phyloP scores from a whole-genome alignment of 2,797 vertebrate species.

The Melanotaenia trifasciata region DNA sequence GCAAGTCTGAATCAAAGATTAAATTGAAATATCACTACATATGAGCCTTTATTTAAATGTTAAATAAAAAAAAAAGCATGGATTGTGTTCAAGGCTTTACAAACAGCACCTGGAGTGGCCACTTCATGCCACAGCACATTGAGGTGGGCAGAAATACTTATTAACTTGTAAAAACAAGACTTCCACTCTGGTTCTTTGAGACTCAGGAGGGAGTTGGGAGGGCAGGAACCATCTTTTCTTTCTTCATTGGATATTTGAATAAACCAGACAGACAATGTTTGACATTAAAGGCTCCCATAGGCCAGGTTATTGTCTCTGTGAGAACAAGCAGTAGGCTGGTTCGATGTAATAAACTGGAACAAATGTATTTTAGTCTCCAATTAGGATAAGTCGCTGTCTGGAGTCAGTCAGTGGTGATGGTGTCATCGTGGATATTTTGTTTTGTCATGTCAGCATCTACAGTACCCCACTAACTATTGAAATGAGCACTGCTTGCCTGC shows the following conservation, averaged over 20 bases:
- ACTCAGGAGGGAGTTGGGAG: constrained; percentile 44
- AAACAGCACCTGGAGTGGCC: constrained; percentile 1
- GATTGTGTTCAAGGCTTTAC: constrained; percentile 16
- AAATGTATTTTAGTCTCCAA: constrained; percentile 67
- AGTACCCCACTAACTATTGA: constrained; percentile 34
- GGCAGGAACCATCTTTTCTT: constrained; percentile 41
- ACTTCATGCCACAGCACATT: constrained; percentile 32
- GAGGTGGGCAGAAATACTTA: constrained; percentile 52
- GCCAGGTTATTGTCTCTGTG: constrained; percentile 64
- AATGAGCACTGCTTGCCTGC: constrained; percentile 38
- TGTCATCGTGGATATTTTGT: constrained; percentile 62
- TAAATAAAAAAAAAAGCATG: not conserved
- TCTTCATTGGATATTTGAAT: constrained; percentile 71
- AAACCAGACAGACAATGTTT: constrained; percentile 61
- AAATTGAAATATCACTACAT: too few relatives aligned
- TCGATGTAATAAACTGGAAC: constrained; percentile 75
- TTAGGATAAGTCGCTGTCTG: constrained; percentile 57
- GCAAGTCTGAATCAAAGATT: too few relatives aligned
- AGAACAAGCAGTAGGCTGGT: constrained; percentile 65
- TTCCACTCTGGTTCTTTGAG: constrained; percentile 53
- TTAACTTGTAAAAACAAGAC: constrained; percentile 73
- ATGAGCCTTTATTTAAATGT: not conserved
- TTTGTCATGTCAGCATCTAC: constrained; percentile 58
- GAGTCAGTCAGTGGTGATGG: constrained; percentile 27
- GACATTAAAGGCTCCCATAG: constrained; percentile 72